Percentiles rank a stretch among this genome's conserved stretches.
Evolutionary conservation across 2,888 invertebrate species (phyloP).

Genomic region (Drosophila setosimentum): DNA sequence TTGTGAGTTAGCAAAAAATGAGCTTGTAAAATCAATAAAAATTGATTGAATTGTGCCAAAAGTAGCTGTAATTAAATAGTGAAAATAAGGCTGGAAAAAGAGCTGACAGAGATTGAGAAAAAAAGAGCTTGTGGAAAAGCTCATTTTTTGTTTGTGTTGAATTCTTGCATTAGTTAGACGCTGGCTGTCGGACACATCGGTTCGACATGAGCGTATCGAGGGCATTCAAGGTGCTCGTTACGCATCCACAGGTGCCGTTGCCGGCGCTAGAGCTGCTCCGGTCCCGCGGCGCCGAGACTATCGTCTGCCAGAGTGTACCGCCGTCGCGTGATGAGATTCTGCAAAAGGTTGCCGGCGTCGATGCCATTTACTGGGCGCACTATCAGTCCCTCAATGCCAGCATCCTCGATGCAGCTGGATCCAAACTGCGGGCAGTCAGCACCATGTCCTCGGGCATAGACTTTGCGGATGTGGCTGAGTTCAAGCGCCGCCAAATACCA

Average conservation of each 20-base stretch:
- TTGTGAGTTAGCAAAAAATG: background rate
- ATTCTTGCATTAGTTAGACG: slow-evolving; percentile 41
- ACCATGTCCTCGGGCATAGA: slow-evolving; percentile 96
- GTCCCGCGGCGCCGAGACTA: slow-evolving; percentile 84
- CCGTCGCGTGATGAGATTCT: slow-evolving; percentile 81
- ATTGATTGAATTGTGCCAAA: background rate
- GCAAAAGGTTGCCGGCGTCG: slow-evolving; percentile 79
- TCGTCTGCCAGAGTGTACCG: slow-evolving; percentile 80
- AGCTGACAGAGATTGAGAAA: background rate
- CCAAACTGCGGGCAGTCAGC: slow-evolving; percentile 90
- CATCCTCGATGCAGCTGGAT: slow-evolving; percentile 85
- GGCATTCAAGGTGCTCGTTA: slow-evolving; percentile 87
- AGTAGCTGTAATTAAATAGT: background rate
- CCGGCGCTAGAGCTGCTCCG: slow-evolving; percentile 88
- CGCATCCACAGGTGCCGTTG: slow-evolving; percentile 89
- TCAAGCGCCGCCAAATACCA: slow-evolving; percentile 89
- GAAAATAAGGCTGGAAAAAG: background rate
- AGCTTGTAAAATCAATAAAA: background rate
- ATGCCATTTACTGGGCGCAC: slow-evolving; percentile 84
- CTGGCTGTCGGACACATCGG: background rate
- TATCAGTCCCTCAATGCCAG: slow-evolving; percentile 81
- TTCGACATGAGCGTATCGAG: slow-evolving; percentile 56
- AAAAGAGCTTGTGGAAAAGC: slow-evolving; percentile 42
- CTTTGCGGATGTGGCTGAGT: slow-evolving; percentile 90
- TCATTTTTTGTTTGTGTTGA: slow-evolving; percentile 15